Conservation (phyloP, 35 echinoderm and acorn worm genomes). For the Lytechinus variegatus region DNA sequence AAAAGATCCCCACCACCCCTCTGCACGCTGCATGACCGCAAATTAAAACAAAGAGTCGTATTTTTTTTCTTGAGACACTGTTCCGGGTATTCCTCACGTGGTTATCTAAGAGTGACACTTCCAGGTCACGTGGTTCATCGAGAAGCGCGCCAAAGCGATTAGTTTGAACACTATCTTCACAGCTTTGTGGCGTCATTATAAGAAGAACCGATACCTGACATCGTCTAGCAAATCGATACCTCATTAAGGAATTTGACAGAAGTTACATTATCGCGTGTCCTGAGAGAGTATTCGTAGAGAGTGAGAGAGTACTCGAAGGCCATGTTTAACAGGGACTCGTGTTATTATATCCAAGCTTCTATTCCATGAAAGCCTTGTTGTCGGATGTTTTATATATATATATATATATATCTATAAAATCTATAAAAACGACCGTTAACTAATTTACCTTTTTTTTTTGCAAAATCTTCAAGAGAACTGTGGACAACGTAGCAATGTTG, state of each 20-base stretch:
- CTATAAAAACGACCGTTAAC: too few species aligned
- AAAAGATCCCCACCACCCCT: too few species aligned
- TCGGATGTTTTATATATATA: too few species aligned
- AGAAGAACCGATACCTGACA: neutral
- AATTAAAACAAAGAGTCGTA: neutral
- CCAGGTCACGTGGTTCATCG: neutral
- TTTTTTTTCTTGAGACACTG: neutral
- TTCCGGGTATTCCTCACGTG: neutral
- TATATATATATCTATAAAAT: too few species aligned
- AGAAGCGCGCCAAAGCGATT: neutral
- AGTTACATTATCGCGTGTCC: conserved; percentile 18
- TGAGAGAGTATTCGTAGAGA: neutral
- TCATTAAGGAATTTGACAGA: neutral
- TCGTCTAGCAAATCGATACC: conserved; percentile 10
- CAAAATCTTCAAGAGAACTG: too few species aligned
- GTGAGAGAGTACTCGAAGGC: neutral
- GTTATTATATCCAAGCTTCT: neutral
- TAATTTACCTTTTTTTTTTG: too few species aligned
- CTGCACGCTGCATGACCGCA: neutral
- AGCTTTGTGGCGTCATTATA: neutral
- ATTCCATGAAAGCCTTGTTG: neutral
- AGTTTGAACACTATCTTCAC: conserved; percentile 3
- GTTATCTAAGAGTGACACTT: conserved; percentile 12
- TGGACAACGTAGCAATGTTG: too few species aligned
- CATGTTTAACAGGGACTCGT: neutral